Evolutionary conservation across 2,888 invertebrate genomes (phyloP).

Genomic region (Asteroscopus sphinx): DNA sequence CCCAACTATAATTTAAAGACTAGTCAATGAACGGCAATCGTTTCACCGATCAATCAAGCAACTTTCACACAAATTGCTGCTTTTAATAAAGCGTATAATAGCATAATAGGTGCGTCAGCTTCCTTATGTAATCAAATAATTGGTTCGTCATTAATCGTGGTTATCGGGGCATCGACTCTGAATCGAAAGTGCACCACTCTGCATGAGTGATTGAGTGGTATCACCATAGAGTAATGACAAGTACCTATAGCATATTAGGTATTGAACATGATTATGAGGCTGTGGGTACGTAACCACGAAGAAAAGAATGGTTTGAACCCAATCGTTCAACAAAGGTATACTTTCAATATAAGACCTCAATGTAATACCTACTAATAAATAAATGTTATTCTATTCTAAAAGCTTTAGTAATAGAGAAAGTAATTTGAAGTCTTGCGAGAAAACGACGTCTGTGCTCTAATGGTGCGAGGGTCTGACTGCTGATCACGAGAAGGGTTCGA

Average conservation of each 20-base stretch:
- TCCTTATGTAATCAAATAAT: constrained; percentile 69
- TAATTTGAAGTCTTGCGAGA: too few species aligned
- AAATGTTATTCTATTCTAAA: too few species aligned
- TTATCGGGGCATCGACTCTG: constrained; percentile 53
- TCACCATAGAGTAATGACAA: constrained; percentile 16
- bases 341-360: too few species aligned
- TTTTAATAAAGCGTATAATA: constrained; percentile 74
- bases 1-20: constrained; percentile 46
- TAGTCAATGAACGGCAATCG: constrained; percentile 53
- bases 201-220: constrained; percentile 15
- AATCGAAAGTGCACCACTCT: constrained; percentile 60
- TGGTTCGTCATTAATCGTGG: constrained; percentile 59
- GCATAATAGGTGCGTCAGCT: constrained; percentile 56
- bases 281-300: too few species aligned
- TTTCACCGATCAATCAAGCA: constrained; percentile 71
- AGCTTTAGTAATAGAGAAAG: too few species aligned
- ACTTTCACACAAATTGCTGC: constrained; percentile 78
- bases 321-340: not conserved
- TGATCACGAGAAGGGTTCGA: too few species aligned
- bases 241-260: constrained; percentile 4
- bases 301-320: not conserved
- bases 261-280: not conserved
- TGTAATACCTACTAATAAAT: too few species aligned
- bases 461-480: too few species aligned
- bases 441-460: too few species aligned